Conservation (phyloP, 2,797 vertebrate species). For the Clarias fuscus region DNA sequence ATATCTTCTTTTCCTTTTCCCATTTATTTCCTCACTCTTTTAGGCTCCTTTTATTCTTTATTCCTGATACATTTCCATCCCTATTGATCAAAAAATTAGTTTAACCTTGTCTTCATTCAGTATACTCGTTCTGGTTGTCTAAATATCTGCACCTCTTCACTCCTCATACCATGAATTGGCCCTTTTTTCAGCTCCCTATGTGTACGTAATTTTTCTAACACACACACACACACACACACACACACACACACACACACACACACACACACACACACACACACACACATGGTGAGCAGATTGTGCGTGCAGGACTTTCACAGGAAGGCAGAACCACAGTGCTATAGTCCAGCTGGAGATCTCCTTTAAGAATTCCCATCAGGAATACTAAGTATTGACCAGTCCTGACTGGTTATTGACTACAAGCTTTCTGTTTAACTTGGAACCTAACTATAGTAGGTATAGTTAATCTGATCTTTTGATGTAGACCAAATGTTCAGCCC, state of each 20-base stretch:
- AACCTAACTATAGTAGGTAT: too few species aligned
- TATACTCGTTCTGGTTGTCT: conserved; percentile 1
- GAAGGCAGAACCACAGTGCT: not conserved
- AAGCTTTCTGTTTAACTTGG: not conserved
- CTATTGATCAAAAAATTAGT: not conserved
- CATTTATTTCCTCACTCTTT: conserved; percentile 6
- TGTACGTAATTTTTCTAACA: conserved; percentile 1
- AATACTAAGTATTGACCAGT: not conserved
- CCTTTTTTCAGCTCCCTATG: conserved; percentile 16
- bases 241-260: conserved; percentile 37
- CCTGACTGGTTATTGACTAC: not conserved
- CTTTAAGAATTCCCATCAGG: not conserved
- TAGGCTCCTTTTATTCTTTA: not conserved
- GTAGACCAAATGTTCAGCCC: not conserved
- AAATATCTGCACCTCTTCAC: conserved; percentile 52
- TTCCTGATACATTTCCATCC: not conserved
- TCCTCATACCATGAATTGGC: conserved; percentile 25
- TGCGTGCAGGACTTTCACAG: not conserved
- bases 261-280: too few species aligned
- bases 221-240: conserved; percentile 14
- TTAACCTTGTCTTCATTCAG: conserved; percentile 7
- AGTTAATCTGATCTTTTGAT: not conserved
- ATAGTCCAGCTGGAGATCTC: conserved; percentile 3
- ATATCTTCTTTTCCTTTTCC: conserved; percentile 19
- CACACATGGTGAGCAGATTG: conserved; percentile 53